Base-by-base conservation (phyloP, 2,113 vertebrate species). In the Coturnix japonica region DNA sequence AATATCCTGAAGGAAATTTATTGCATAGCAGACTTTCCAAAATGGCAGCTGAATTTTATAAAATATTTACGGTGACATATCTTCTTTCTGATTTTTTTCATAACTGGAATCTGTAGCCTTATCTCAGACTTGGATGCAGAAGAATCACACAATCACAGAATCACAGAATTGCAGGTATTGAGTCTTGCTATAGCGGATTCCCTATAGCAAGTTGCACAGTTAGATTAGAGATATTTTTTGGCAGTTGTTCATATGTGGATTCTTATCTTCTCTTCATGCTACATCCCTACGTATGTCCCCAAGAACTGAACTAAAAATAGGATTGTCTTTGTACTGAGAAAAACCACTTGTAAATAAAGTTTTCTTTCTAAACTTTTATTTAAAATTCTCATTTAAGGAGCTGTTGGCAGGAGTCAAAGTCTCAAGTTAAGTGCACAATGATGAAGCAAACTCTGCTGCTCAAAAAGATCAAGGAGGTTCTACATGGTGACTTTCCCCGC, bases 221-320 rank as follows among this genome's bases (percentile, higher is more conserved):
- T 16, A 54, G 15, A 54, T 74, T 53, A 67, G 59, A 26, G 28
- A 3, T 75, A 19, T 11, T 9, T 66, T 2, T 3, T 47, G 13
- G 30, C 2, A 6, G 8, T 17, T 73, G 5, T 54, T 20, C 11
- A 6, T 14, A 1, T 63, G 17, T 22, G 28, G 1, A 2, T 67
- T 61, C 39, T 49, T 31, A 19, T 25, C 23, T 66, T 46, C 44
- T 51, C 66, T 56, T 72, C 37, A n/a, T 43, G 28, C 7, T 56
- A 8, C 31, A 43, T 73, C 30, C 28, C 37, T 35, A 65, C 51
- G 19, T 35, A 65, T 56, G 19, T 2, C 6, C 13, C 28, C 72
- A 63, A 35, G 28, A 31, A 61, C 73, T 26, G 22, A 73, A 85
- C 10, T 66, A 35, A 61, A 66, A 44, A 33, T 19, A 43, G 19